Conservation (phyloP, 2,113 vertebrate genomes). For the Ceratotherium simum region DNA sequence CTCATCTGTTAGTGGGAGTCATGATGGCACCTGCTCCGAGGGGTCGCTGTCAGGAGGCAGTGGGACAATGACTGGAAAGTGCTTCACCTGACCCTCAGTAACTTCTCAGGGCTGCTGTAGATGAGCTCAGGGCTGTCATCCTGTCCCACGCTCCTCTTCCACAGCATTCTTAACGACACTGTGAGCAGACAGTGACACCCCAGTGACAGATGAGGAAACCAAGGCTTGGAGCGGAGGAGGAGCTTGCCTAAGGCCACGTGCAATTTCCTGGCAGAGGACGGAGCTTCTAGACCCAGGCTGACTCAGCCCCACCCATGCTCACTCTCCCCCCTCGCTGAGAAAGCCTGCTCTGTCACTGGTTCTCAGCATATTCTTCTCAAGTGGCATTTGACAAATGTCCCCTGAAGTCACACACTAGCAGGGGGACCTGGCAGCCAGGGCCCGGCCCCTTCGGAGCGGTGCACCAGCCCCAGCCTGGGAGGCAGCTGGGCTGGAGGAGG, state of each 20-base stretch:
- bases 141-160: neutral
- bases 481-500: neutral
- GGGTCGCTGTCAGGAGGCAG: too few relatives aligned
- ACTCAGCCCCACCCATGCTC: neutral
- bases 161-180: neutral
- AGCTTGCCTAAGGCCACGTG: neutral
- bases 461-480: accelerated
- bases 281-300: neutral
- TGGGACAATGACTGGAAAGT: neutral
- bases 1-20: neutral
- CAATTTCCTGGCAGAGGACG: neutral
- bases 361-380: neutral
- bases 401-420: neutral
- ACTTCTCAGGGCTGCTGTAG: neutral
- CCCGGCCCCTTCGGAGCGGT: neutral
- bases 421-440: neutral
- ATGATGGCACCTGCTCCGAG: neutral
- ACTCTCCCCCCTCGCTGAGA: neutral
- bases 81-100: neutral
- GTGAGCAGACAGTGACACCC: neutral
- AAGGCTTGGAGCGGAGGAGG: neutral
- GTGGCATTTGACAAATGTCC: neutral
- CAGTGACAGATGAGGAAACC: neutral
- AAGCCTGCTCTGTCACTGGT: neutral
- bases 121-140: neutral